Evolutionary conservation across 1,140 invertebrate species (phyloP).

Genomic region (Heliconius hewitsoni): DNA sequence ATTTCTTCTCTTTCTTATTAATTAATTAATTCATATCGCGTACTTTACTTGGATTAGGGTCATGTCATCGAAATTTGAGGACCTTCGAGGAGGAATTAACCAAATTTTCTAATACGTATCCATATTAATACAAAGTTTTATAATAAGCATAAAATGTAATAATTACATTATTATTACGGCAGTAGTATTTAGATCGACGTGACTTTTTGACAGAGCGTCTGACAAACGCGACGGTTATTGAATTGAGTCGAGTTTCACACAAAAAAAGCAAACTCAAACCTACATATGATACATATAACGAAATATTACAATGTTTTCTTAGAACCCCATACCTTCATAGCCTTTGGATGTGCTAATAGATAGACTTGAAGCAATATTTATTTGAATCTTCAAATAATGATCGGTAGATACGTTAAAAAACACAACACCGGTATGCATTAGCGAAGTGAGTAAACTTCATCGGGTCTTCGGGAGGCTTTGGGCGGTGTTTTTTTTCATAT

Average conservation of each 20-base stretch:
- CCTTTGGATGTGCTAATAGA: conserved; percentile 42
- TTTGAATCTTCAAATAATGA: conserved; percentile 38
- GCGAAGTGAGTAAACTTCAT: conserved; percentile 35
- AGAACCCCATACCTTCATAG: conserved; percentile 2
- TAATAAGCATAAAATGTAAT: too few relatives aligned
- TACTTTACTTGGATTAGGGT: conserved; percentile 16
- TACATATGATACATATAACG: too few relatives aligned
- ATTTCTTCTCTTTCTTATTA: background rate
- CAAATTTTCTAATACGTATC: too few relatives aligned
- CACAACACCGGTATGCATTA: conserved; percentile 38
- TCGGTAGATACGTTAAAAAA: conserved; percentile 32
- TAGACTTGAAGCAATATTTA: conserved; percentile 34
- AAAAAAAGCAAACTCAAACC: too few relatives aligned
- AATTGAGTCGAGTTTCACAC: too few relatives aligned
- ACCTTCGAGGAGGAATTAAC: too few relatives aligned
- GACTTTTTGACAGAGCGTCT: too few relatives aligned
- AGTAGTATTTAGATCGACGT: too few relatives aligned
- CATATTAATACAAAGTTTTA: too few relatives aligned
- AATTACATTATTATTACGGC: too few relatives aligned
- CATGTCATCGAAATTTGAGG: background rate
- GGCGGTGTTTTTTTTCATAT: background rate
- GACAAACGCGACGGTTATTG: too few relatives aligned
- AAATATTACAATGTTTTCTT: background rate
- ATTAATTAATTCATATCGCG: conserved; percentile 20
- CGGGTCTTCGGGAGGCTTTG: conserved; percentile 8